These are phyloP conservation scores for Holacanthus passer DNA, from an alignment of 2,113 vertebrate species.

Conservation along the genomic window DNA sequence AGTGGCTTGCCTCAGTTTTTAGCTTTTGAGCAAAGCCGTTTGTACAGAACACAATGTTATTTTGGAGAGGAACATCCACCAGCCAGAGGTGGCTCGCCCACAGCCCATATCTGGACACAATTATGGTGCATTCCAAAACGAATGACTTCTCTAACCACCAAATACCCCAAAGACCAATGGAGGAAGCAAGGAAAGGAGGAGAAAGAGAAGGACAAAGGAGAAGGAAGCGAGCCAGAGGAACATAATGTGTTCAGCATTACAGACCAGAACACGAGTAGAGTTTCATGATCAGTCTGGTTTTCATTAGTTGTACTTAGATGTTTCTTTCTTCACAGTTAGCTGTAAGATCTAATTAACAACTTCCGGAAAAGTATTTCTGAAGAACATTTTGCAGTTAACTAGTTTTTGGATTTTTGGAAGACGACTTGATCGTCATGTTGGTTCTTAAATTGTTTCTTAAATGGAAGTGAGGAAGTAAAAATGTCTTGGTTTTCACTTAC, in stretches of 20 bases:
- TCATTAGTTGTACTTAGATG: background rate
- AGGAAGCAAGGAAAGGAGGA: background rate
- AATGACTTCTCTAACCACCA: background rate
- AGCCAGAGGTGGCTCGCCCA: background rate
- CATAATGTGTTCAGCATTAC: background rate
- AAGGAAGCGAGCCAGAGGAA: background rate
- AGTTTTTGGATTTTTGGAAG: background rate
- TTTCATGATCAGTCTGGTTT: background rate
- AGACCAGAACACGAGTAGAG: background rate
- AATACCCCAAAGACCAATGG: background rate
- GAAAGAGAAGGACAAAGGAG: background rate
- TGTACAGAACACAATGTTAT: background rate
- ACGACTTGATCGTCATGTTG: background rate
- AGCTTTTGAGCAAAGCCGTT: background rate
- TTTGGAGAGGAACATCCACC: background rate
- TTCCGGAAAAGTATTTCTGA: background rate
- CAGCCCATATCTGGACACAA: constrained; percentile 10
- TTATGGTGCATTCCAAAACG: constrained; percentile 30
- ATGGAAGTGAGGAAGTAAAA: too few species aligned
- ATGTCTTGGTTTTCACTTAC: too few species aligned
- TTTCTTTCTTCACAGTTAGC: background rate
- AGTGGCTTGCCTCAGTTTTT: too few species aligned
- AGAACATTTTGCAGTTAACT: background rate
- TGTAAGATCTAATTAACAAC: background rate
- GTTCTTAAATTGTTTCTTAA: too few species aligned